phyloP scores from a whole-genome alignment of 2,888 invertebrate species.

The Ethmia dodecea region DNA sequence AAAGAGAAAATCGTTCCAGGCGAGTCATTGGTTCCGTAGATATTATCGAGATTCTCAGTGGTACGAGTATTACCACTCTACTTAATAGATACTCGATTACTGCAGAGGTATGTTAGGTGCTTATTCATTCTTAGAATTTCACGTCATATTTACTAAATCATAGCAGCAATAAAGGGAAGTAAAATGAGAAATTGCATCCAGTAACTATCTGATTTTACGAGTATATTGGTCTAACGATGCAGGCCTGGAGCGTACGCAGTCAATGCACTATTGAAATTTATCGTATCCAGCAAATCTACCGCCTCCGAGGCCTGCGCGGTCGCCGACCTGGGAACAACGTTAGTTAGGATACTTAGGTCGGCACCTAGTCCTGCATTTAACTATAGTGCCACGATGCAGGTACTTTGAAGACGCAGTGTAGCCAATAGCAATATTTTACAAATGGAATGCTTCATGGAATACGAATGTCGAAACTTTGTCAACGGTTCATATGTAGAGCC shows the following conservation, averaged over 20 bases:
- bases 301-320: slow-evolving; percentile 55
- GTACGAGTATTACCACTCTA: not conserved
- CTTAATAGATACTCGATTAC: not conserved
- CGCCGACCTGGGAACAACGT: slow-evolving; percentile 62
- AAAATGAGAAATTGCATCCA: not conserved
- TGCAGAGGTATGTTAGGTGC: not conserved
- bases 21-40: too few relatives aligned
- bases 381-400: too few relatives aligned
- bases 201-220: slow-evolving; percentile 5
- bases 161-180: not conserved
- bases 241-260: slow-evolving; percentile 45
- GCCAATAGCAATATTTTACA: too few relatives aligned
- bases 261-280: slow-evolving; percentile 74
- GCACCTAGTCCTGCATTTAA: too few relatives aligned
- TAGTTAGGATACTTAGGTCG: slow-evolving; percentile 60
- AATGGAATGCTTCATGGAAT: too few relatives aligned
- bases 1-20: too few relatives aligned
- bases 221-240: slow-evolving; percentile 29
- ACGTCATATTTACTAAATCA: not conserved
- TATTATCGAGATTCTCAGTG: not conserved
- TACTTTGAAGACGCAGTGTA: too few relatives aligned
- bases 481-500: too few relatives aligned
- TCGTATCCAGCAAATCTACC: slow-evolving; percentile 71
- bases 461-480: too few relatives aligned
- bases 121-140: not conserved